phyloP scores from a whole-genome alignment of 2,797 vertebrate species.

The Coccyzus lansbergi region DNA sequence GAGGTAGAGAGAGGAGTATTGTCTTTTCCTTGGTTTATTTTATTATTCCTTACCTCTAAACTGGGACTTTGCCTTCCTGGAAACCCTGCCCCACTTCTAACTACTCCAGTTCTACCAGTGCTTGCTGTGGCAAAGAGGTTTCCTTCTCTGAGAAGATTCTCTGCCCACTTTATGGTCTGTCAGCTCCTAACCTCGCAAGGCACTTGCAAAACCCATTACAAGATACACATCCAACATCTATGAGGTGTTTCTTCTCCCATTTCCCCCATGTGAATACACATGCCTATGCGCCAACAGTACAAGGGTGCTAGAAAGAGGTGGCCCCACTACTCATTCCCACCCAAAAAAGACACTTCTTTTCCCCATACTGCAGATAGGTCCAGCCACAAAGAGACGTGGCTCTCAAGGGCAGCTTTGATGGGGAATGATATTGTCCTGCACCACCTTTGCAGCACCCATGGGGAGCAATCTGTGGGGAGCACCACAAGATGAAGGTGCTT shows the following conservation, averaged over 20 bases:
- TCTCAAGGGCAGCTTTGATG: not conserved
- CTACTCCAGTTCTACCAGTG: not conserved
- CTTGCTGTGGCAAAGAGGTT: fast-evolving
- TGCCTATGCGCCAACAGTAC: fast-evolving
- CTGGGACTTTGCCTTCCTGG: not conserved
- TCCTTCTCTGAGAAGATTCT: not conserved
- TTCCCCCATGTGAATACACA: fast-evolving
- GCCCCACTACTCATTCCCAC: fast-evolving
- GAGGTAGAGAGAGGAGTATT: not conserved
- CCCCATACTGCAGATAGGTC: not conserved
- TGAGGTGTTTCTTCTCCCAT: too few species aligned
- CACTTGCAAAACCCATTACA: not conserved
- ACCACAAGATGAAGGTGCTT: not conserved
- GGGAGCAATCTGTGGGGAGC: not conserved
- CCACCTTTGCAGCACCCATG: fast-evolving
- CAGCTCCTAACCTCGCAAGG: not conserved
- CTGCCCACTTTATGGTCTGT: not conserved
- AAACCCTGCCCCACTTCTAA: not conserved
- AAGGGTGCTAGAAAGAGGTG: not conserved
- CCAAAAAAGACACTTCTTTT: not conserved
- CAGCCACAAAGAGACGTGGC: fast-evolving
- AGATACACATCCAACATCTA: not conserved
- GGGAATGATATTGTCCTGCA: not conserved
- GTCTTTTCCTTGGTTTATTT: not conserved
- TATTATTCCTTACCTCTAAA: not conserved